These are phyloP conservation scores for Eulemur macaco DNA, from an alignment of 2,113 vertebrate species.

Conservation along the genomic window DNA sequence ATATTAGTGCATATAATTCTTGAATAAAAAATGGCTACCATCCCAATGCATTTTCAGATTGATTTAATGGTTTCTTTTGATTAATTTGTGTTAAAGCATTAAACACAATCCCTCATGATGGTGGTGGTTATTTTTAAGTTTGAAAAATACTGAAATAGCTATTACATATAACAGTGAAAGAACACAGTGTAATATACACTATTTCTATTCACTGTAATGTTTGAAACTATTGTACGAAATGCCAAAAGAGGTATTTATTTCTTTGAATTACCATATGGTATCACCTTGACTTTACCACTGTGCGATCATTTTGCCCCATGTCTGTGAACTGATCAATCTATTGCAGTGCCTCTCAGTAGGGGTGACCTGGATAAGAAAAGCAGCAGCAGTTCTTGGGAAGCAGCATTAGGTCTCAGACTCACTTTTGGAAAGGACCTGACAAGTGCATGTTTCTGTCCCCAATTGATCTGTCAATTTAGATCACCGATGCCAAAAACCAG, in stretches of 20 bases:
- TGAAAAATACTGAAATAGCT: constrained; percentile 29
- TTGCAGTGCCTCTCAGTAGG: background rate
- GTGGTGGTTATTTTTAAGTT: background rate
- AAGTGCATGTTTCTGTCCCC: background rate
- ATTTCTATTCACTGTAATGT: background rate
- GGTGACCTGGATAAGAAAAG: background rate
- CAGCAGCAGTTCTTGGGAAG: background rate
- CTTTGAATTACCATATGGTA: background rate
- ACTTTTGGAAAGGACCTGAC: background rate
- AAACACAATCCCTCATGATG: background rate
- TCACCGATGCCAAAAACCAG: constrained; percentile 42
- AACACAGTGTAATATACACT: background rate
- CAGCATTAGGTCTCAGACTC: background rate
- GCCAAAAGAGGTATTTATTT: background rate
- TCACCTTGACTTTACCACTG: background rate
- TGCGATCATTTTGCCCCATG: background rate
- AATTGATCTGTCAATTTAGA: constrained; percentile 60
- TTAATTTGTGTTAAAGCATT: background rate
- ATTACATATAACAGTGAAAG: background rate
- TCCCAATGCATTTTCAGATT: background rate
- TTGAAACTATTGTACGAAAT: constrained; percentile 37
- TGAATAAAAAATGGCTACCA: background rate
- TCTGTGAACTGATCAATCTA: background rate
- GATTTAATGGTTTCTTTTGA: background rate
- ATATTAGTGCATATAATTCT: background rate